Evolutionary conservation across 2,113 vertebrate species (phyloP), one percentile per base, ranked within the genome.

Genomic region (Dipodomys stephensi): DNA sequence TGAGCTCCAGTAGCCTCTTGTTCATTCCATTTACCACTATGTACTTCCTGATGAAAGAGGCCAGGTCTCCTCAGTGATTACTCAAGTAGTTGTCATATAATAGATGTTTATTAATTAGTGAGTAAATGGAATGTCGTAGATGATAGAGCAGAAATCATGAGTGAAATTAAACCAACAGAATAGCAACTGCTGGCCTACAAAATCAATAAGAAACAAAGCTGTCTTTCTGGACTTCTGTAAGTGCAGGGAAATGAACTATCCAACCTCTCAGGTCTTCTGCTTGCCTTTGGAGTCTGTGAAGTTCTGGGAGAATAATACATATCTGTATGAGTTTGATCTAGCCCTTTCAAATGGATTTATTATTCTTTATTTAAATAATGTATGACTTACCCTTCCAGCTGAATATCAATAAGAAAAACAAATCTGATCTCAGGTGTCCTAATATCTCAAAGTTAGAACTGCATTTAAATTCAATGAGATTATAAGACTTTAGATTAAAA

Each of bases 301-400:
- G 88, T 97, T 97, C 96, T 96, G 71, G 96, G 87, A 97, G 96
- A 97, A 97, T 95, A 96, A 97, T 97, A 90, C 67, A 95, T 96
- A 79, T 68, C 81, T 35, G 89, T 94, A 94, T 94, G 78, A 95
- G 94, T 97, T 96, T 97, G 97, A 96, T 95, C 92, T 95, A 91
- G 44, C 30, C 18, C 78, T 95, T 95, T 94, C 93, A 96, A 93
- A 93, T 96, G 71, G 81, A 93, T 97, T 96, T 96, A 91, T 67
- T 93, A 92, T 97, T 96, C 94, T 95, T 92, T 94, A 92, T 94
- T 95, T 96, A 94, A 97, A 97, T 97, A 93, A 97, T 97, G 35
- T 82, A 96, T 95, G 91, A 80, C 87, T 88, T 82, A 83, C 12
- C 4, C 78, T 94, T 94, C 67, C 62, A 93, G 87, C 85, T 94